Base-by-base conservation (phyloP, 2,888 invertebrate species). In the Dryococelus australis region DNA sequence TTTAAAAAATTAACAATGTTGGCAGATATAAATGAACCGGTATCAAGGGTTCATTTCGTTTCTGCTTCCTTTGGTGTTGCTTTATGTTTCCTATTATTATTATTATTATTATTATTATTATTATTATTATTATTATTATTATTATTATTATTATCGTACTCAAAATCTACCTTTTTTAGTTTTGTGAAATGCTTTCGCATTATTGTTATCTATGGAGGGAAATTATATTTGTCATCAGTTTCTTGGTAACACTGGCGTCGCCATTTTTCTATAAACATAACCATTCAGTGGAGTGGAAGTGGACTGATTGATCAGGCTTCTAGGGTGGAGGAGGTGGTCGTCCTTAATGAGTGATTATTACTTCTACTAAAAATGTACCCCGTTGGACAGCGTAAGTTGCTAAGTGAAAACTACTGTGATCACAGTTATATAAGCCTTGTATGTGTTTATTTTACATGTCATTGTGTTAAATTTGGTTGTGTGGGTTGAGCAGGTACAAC, bases 311-410 rank as follows among this genome's bases (percentile, higher is more conserved):
- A 65, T 88, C 65, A 80, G 81, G 83, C 80, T 87, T 79, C 84
- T 84, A 84, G 87, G 88, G 88, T 87, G 88, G 88, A 79, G 65
- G 65, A 24, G 65, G 65, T 65, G 79, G 78, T 85, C 85, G 85
- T 85, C 79, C 80, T 47, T 86, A 86, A 81, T 88, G 86, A 87
- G 85, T 88, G 83, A 83, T 88, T 87, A 53, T n/a, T 65, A n/a
- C 86, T 16, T 24, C 0, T 16, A n/a, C 16, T 65, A 86, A 93
- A 92, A 92, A 95, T 95, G 95, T 95, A 94, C 93, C 95, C 95
- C 91, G 95, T 95, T 92, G 95, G 95, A 92, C 95, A 95, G 93
- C 94, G 95, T 95, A 94, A 95, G 95, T 95, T 65, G 65, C 65
- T 12, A 65, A 65, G 65, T 65, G 65, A 65, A 65, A 65, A n/a